phyloP scores from a whole-genome alignment of 2,113 vertebrate genomes.

The Stomatorhinus ivindoensis region DNA sequence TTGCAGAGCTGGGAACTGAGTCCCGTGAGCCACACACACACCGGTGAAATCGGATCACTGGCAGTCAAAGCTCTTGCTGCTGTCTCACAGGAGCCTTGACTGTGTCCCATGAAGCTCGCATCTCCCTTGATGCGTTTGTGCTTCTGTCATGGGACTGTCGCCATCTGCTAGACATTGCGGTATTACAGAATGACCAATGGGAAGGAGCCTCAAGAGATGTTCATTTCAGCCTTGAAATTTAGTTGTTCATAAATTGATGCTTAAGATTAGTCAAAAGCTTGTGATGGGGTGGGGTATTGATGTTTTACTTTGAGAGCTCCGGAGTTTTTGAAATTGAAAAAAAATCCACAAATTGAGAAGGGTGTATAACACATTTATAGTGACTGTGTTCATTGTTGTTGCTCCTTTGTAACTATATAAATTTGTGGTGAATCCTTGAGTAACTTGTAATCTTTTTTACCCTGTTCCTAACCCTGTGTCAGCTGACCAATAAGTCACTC shows the following conservation, averaged over 20 bases:
- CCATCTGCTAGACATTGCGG: neutral
- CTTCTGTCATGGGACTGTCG: neutral
- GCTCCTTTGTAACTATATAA: neutral
- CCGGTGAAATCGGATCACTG: neutral
- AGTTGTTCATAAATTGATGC: neutral
- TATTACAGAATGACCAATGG: neutral
- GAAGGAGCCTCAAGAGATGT: neutral
- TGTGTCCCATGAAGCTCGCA: neutral
- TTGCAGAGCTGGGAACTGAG: neutral
- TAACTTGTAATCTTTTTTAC: neutral
- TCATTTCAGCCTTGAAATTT: neutral
- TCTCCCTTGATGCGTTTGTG: neutral
- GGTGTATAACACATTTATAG: neutral
- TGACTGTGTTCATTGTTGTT: neutral
- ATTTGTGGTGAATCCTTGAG: neutral
- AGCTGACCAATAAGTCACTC: neutral
- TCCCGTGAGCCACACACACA: neutral
- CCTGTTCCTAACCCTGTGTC: neutral
- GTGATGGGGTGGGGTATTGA: neutral
- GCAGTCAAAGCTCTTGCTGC: neutral
- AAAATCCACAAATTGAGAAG: neutral
- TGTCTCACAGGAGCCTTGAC: neutral
- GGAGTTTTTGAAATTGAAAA: neutral
- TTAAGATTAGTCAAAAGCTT: neutral
- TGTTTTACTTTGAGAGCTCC: neutral